Percentiles rank a stretch among this genome's conserved stretches.
These are phyloP conservation scores for Pycnonotus jocosus DNA, from an alignment of 2,113 vertebrate genomes.

Conservation along the genomic window DNA sequence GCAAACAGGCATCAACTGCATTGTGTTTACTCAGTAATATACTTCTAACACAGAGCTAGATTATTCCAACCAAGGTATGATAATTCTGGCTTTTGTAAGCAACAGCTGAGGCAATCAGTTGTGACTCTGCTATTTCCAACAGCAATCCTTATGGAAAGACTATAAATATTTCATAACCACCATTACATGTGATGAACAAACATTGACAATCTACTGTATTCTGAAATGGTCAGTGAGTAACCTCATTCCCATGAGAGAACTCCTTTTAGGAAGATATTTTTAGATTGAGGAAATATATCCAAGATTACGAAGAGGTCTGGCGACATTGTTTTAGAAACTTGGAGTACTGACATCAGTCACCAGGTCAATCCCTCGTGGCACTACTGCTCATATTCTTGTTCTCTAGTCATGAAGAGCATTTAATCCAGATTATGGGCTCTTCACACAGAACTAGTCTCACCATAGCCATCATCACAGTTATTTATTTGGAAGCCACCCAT, in stretches of 20 bases:
- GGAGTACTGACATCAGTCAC: neutral
- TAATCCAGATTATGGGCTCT: neutral
- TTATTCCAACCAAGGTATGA: neutral
- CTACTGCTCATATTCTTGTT: rapidly evolving
- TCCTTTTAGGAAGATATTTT: neutral
- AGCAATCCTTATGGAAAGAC: neutral
- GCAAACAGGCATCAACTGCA: neutral
- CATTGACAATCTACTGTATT: neutral
- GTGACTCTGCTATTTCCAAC: neutral
- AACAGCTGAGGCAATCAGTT: neutral
- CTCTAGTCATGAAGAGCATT: neutral
- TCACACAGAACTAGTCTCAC: neutral
- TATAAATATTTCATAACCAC: neutral
- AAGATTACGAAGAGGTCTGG: neutral
- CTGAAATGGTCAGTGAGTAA: neutral
- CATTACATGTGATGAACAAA: neutral
- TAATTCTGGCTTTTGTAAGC: neutral
- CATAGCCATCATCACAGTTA: neutral
- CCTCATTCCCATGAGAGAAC: neutral
- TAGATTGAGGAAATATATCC: neutral
- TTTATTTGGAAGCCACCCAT: neutral
- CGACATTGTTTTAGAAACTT: neutral
- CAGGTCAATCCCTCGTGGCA: neutral
- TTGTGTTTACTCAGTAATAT: neutral
- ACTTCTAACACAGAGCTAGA: neutral